Conservation (phyloP, 2,888 invertebrate genomes). For the Cheilosia pagana region DNA sequence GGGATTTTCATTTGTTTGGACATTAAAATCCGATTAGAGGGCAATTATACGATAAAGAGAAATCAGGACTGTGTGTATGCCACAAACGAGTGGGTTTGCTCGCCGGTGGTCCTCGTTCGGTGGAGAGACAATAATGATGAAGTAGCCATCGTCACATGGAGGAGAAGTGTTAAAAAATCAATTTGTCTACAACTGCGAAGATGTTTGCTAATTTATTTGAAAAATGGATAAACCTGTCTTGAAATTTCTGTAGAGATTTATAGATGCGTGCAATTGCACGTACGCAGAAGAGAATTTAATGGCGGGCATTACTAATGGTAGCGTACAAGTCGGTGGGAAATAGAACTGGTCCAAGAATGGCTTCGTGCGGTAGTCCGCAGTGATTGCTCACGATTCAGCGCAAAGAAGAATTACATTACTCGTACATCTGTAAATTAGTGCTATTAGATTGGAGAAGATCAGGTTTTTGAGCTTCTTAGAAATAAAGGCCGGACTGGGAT, state of each 20-base stretch:
- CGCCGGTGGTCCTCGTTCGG: conserved; percentile 49
- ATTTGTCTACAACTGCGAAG: conserved; percentile 25
- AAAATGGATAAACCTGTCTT: conserved; percentile 50
- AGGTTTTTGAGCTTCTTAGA: neutral
- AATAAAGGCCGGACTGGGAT: neutral
- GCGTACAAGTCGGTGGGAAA: conserved; percentile 11
- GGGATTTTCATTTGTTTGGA: conserved; percentile 65
- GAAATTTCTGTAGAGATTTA: conserved; percentile 14
- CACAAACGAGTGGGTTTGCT: conserved; percentile 9
- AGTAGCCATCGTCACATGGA: neutral
- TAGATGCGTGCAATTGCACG: conserved; percentile 4
- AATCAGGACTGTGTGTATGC: neutral
- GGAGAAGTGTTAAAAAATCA: conserved; percentile 34
- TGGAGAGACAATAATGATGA: neutral
- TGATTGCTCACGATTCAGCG: neutral
- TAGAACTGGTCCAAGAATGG: conserved; percentile 46
- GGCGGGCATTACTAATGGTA: neutral
- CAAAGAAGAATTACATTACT: neutral
- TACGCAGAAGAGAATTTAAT: conserved; percentile 18
- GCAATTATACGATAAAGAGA: conserved; percentile 33
- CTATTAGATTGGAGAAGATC: neutral
- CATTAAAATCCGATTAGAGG: conserved; percentile 63
- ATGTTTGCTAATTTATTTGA: conserved; percentile 49
- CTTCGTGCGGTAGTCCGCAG: conserved; percentile 50
- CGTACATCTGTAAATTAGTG: neutral